Conservation (phyloP, 2,888 invertebrate genomes). For the Drosophila percnosoma region DNA sequence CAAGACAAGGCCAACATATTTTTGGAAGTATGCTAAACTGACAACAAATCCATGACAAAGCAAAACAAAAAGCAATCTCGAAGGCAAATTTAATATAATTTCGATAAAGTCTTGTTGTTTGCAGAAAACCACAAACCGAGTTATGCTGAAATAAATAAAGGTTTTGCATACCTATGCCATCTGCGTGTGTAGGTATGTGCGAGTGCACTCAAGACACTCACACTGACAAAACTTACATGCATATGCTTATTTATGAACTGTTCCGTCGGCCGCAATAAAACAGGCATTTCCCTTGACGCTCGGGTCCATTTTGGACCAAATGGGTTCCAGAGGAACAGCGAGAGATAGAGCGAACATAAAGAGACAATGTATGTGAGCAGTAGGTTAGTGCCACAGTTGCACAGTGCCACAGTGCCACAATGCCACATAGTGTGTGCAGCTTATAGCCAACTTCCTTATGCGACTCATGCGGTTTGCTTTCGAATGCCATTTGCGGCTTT, state of each 20-base stretch:
- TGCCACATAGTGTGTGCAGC: constrained; percentile 16
- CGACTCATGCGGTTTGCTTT: constrained; percentile 71
- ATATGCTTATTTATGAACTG: constrained; percentile 73
- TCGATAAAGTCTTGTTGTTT: constrained; percentile 24
- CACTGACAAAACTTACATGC: constrained; percentile 15
- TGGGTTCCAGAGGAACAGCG: constrained; percentile 11
- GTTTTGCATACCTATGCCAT: constrained; percentile 42
- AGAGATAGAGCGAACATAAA: background rate
- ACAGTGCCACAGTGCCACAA: constrained; percentile 11
- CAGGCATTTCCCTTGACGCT: constrained; percentile 53
- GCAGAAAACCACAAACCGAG: constrained; percentile 47
- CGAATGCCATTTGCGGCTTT: constrained; percentile 74
- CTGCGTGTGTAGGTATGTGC: background rate
- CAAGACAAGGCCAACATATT: constrained; percentile 17
- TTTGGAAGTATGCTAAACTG: constrained; percentile 11
- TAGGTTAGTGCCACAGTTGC: constrained; percentile 49
- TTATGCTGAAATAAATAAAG: constrained; percentile 61
- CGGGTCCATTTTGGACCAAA: constrained; percentile 41
- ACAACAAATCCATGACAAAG: constrained; percentile 4
- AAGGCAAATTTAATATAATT: constrained; percentile 54
- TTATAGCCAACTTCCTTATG: constrained; percentile 54
- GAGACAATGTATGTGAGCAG: constrained; percentile 63
- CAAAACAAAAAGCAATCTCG: constrained; percentile 31
- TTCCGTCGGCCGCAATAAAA: constrained; percentile 73
- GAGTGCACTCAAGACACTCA: constrained; percentile 18